These are phyloP conservation scores for Scaeva pyrastri DNA, from an alignment of 2,888 invertebrate species.

Conservation along the genomic window DNA sequence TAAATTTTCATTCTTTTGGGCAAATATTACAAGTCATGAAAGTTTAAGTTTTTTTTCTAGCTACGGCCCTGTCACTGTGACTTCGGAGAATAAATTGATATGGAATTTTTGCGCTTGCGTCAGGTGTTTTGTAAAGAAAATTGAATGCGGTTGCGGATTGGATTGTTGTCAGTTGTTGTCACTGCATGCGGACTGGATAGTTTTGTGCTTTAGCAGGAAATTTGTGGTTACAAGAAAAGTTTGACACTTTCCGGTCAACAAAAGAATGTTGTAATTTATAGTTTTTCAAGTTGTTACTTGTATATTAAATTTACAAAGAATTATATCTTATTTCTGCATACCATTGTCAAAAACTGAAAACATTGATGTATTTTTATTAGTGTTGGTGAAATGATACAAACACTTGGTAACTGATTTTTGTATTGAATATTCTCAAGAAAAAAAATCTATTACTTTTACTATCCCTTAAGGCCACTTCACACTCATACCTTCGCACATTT, in stretches of 20 bases:
- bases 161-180: not conserved
- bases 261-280: constrained; percentile 13
- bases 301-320: no score
- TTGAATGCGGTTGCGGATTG: constrained; percentile 9
- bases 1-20: no score
- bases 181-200: not conserved
- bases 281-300: no score
- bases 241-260: constrained; percentile 29
- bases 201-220: constrained; percentile 5
- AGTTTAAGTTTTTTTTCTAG: not conserved
- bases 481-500: no score
- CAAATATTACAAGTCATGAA: no score
- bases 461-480: constrained; percentile 25
- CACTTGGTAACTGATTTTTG: no score
- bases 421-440: no score
- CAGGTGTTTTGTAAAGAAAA: constrained; percentile 64
- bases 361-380: no score
- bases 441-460: constrained; percentile 3
- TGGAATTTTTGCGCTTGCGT: constrained; percentile 64
- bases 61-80: not conserved
- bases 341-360: no score
- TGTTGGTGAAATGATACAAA: no score
- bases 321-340: no score
- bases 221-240: constrained; percentile 25
- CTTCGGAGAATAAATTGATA: not conserved